Percentiles rank a stretch among this genome's conserved stretches.
These are phyloP conservation scores for Chlorocebus sabaeus DNA, from an alignment of 2,113 vertebrate species.

Conservation along the genomic window DNA sequence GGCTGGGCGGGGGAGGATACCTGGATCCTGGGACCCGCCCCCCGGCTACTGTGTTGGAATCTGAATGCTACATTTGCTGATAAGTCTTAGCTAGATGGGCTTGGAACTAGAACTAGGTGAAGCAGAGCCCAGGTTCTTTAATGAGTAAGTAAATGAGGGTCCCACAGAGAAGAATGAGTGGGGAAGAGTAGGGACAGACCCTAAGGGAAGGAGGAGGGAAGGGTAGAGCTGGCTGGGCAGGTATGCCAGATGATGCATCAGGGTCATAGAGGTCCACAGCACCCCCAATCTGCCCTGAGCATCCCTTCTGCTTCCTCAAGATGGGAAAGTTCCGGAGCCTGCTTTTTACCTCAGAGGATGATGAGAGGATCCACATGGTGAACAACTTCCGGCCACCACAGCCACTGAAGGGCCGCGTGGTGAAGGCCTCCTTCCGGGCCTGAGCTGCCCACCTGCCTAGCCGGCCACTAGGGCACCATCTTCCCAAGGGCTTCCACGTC, in stretches of 20 bases:
- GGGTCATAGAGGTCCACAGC: neutral
- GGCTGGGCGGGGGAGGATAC: neutral
- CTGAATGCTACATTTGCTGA: neutral
- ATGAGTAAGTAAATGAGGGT: neutral
- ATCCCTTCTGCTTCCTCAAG: constrained; percentile 77
- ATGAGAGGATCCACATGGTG: constrained; percentile 91
- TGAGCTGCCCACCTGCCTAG: constrained; percentile 64
- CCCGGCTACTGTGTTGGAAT: neutral
- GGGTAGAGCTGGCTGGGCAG: neutral
- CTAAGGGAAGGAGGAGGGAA: neutral
- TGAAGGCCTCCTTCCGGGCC: constrained; percentile 92
- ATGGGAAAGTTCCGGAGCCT: constrained; percentile 94
- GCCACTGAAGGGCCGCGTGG: constrained; percentile 92
- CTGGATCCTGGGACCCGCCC: neutral
- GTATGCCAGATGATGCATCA: neutral
- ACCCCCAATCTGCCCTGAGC: neutral
- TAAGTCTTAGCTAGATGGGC: neutral
- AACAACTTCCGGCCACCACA: constrained; percentile 97
- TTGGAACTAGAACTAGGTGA: neutral
- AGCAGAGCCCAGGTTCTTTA: neutral
- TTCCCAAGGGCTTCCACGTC: constrained; percentile 80
- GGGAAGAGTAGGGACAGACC: neutral
- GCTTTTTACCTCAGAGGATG: constrained; percentile 89
- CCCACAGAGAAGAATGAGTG: neutral
- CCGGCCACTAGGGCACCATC: neutral